A percentile compares a stretch with the other conserved stretches of the same genome.
phyloP scores from a whole-genome alignment of 2,113 vertebrate species.

The Oreochromis aureus region DNA sequence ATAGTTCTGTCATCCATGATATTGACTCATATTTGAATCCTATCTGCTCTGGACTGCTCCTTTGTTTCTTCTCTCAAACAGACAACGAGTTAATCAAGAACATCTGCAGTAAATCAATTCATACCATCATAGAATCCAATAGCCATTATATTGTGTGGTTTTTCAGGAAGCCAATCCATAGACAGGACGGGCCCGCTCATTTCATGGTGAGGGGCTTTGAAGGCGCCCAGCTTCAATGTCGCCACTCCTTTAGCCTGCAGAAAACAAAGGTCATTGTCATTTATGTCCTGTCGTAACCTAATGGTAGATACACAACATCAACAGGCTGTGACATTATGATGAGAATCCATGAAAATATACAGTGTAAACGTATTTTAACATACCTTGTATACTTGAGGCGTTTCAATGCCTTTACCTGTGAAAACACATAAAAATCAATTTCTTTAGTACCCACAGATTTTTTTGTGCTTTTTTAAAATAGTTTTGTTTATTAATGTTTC shows the following conservation, averaged over 20 bases:
- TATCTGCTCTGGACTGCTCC: not conserved
- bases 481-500: not conserved
- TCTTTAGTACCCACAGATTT: not conserved
- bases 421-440: not conserved
- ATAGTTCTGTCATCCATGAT: not conserved
- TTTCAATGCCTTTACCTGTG: slow-evolving; percentile 40
- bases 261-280: not conserved
- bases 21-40: not conserved
- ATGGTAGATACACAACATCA: not conserved
- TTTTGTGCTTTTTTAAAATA: not conserved
- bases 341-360: not conserved
- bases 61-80: not conserved
- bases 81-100: not conserved
- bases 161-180: slow-evolving; percentile 85
- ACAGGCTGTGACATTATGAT: not conserved
- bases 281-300: not conserved
- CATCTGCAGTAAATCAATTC: not conserved
- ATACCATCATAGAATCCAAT: slow-evolving; percentile 91
- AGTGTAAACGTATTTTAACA: not conserved
- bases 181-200: slow-evolving; percentile 84
- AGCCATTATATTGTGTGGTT: slow-evolving; percentile 85
- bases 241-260: slow-evolving; percentile 65
- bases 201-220: slow-evolving; percentile 65
- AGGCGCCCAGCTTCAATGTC: slow-evolving; percentile 82
- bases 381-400: slow-evolving; percentile 65